A percentile compares a stretch with the other conserved stretches of the same genome.
Conservation (phyloP, 1,140 invertebrate genomes). For the Cyclargus thomasi region DNA sequence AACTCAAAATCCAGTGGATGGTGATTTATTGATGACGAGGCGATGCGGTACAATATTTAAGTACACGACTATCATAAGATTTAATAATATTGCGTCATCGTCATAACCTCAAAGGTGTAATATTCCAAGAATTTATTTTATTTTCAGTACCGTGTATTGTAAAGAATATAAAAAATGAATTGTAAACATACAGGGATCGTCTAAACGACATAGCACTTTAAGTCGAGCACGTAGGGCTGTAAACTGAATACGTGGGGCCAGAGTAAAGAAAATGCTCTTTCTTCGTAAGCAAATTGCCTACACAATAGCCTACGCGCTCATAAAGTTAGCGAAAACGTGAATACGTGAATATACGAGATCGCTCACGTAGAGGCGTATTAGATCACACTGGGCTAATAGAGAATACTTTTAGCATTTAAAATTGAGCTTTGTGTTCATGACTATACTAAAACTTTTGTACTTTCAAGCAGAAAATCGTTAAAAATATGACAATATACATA, state of each 20-base stretch:
- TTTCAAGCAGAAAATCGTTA: no score
- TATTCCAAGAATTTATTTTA: not conserved
- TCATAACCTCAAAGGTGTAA: not conserved
- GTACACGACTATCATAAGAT: no score
- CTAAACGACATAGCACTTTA: not conserved
- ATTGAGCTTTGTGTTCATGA: not conserved
- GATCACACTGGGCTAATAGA: not conserved
- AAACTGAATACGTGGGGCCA: not conserved
- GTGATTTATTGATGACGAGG: no score
- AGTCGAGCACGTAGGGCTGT: not conserved
- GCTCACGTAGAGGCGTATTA: not conserved
- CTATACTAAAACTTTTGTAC: no score
- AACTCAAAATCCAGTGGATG: no score
- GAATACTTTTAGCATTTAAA: not conserved
- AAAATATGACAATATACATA: no score
- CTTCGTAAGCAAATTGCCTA: constrained; percentile 1
- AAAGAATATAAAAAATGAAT: not conserved
- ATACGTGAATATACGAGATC: no score
- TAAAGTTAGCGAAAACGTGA: not conserved
- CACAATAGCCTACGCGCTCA: not conserved
- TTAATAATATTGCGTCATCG: not conserved
- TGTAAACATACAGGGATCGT: not conserved
- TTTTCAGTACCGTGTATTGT: not conserved
- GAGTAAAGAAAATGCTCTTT: constrained; percentile 1
- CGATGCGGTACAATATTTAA: no score